phyloP scores from a whole-genome alignment of 2,888 invertebrate species.

The Lagria hirta region DNA sequence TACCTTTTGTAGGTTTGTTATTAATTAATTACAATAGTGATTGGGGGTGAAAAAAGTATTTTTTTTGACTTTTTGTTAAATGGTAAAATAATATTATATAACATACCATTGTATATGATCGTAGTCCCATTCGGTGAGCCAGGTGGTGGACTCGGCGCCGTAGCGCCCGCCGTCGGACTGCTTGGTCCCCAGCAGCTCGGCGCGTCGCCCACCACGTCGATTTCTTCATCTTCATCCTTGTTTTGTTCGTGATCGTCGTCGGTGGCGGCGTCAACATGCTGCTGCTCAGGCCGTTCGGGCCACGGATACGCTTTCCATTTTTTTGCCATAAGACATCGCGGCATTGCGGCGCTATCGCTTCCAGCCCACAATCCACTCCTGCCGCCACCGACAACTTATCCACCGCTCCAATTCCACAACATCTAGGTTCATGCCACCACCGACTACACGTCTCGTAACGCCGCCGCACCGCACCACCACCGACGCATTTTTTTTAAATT shows the following conservation, averaged over 20 bases:
- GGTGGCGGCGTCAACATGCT: no score
- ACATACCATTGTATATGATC: constrained; percentile 76
- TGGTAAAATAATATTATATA: no score
- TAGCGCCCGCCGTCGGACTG: constrained; percentile 74
- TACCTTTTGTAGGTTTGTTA: no score
- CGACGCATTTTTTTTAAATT: constrained; percentile 1
- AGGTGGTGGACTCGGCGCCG: constrained; percentile 73
- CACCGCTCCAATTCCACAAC: no score
- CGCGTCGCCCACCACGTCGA: constrained; percentile 81
- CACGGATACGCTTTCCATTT: constrained; percentile 89
- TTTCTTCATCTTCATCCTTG: constrained; percentile 82
- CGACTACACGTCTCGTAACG: constrained; percentile 6
- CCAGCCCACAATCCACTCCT: no score
- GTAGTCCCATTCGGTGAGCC: constrained; percentile 69
- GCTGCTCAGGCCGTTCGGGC: constrained; percentile 62
- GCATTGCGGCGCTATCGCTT: constrained; percentile 73
- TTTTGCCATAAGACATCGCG: constrained; percentile 94
- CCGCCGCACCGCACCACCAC: constrained; percentile 20
- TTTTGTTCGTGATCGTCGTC: no score
- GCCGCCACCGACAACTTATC: no score
- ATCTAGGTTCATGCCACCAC: not conserved
- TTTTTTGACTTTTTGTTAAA: no score
- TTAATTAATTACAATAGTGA: no score
- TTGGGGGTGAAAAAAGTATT: no score
- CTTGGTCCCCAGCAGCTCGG: constrained; percentile 67